Evolutionary conservation across 2,797 vertebrate species (phyloP).

Genomic region (Sebastes alutus): DNA sequence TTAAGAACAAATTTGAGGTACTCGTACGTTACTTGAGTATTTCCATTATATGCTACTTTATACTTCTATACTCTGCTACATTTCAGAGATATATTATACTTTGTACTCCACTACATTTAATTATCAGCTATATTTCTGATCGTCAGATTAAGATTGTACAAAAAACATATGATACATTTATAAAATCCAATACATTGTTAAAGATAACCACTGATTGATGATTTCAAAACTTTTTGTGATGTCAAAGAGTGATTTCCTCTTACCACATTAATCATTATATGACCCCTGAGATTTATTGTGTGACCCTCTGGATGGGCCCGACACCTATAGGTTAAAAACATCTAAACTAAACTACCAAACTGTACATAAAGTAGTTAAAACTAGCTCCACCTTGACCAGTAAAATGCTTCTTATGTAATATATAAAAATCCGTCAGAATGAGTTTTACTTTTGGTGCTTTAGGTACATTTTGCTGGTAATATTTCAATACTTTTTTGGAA

Average conservation of each 20-base stretch:
- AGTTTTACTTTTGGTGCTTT: background rate
- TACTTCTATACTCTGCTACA: background rate
- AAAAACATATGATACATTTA: background rate
- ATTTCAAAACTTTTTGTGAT: background rate
- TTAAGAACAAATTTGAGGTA: background rate
- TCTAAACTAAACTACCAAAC: background rate
- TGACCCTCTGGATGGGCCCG: background rate
- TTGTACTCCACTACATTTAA: background rate
- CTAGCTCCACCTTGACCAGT: background rate
- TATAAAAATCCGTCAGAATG: background rate
- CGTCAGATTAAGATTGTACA: background rate
- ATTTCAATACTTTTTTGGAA: background rate
- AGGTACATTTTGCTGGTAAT: background rate
- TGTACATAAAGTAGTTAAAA: background rate
- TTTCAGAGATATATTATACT: background rate
- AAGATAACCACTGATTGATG: background rate
- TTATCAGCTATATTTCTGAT: background rate
- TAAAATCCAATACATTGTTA: background rate
- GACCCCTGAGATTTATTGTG: background rate
- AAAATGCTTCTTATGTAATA: background rate
- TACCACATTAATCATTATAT: background rate
- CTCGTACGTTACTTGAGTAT: background rate
- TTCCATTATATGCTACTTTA: background rate
- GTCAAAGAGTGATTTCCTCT: background rate
- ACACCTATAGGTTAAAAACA: background rate